A percentile compares a stretch with the other conserved stretches of the same genome.
phyloP scores from a whole-genome alignment of 2,113 vertebrate species.

The Motacilla tschutschensis region DNA sequence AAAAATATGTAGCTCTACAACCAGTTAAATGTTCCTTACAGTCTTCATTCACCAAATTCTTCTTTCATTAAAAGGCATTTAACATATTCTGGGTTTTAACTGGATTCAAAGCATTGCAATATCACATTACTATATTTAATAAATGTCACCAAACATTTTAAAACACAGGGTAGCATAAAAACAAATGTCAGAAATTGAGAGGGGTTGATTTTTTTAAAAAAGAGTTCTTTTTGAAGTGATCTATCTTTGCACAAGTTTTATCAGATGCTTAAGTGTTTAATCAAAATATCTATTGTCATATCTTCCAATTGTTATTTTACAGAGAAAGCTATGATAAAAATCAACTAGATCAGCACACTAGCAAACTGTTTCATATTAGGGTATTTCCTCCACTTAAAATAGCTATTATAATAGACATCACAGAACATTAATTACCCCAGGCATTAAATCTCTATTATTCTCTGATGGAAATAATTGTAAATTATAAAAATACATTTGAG shows the following conservation, averaged over 20 bases:
- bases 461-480: not conserved
- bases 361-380: constrained; percentile 20
- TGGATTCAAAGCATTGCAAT: not conserved
- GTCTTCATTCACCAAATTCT: not conserved
- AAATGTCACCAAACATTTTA: not conserved
- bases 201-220: not conserved
- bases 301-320: constrained; percentile 47
- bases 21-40: not conserved
- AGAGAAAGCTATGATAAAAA: constrained; percentile 25
- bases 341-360: constrained; percentile 7
- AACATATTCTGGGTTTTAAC: not conserved
- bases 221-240: not conserved
- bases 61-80: not conserved
- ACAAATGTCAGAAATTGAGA: not conserved
- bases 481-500: constrained; percentile 2
- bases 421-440: constrained; percentile 5
- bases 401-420: constrained; percentile 18
- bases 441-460: constrained; percentile 16
- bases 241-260: not conserved
- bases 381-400: constrained; percentile 53
- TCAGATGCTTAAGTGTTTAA: not conserved
- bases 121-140: not conserved
- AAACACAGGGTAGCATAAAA: not conserved
- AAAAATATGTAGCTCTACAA: not conserved
- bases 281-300: constrained; percentile 24